Conservation (phyloP, 2,797 vertebrate genomes). For the Eleutherodactylus coqui region DNA sequence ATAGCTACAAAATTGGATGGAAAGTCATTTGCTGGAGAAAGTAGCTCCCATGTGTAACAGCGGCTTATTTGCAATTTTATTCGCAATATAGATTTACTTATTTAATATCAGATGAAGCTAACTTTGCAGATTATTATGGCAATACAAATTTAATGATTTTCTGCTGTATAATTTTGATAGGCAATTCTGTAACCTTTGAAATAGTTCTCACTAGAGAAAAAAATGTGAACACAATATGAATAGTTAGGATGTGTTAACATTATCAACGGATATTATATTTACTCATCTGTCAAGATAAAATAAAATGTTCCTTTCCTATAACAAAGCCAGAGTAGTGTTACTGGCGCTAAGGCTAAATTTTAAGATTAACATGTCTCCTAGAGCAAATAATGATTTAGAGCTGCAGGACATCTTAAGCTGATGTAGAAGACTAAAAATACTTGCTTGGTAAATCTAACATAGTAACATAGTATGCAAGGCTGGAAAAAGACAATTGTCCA, state of each 20-base stretch:
- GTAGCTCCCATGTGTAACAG: conserved; percentile 51
- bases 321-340: conserved; percentile 16
- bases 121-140: conserved; percentile 55
- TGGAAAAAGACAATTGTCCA: no score
- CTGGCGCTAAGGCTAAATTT: conserved; percentile 14
- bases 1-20: conserved; percentile 55
- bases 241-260: conserved; percentile 52
- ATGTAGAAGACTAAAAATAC: not conserved
- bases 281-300: conserved; percentile 45
- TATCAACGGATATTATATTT: conserved; percentile 57
- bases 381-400: conserved; percentile 26
- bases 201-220: conserved; percentile 44
- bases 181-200: conserved; percentile 58
- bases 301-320: conserved; percentile 20
- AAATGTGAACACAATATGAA: conserved; percentile 45
- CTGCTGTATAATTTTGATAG: conserved; percentile 45
- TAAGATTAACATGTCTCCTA: conserved; percentile 22
- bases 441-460: no score
- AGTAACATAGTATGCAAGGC: no score
- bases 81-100: conserved; percentile 56
- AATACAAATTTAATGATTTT: conserved; percentile 55
- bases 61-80: conserved; percentile 60
- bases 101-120: conserved; percentile 60
- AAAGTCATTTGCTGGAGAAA: conserved; percentile 56
- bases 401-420: not conserved